phyloP scores from a whole-genome alignment of 2,888 invertebrate species.

The Meiosimyza platycephala region DNA sequence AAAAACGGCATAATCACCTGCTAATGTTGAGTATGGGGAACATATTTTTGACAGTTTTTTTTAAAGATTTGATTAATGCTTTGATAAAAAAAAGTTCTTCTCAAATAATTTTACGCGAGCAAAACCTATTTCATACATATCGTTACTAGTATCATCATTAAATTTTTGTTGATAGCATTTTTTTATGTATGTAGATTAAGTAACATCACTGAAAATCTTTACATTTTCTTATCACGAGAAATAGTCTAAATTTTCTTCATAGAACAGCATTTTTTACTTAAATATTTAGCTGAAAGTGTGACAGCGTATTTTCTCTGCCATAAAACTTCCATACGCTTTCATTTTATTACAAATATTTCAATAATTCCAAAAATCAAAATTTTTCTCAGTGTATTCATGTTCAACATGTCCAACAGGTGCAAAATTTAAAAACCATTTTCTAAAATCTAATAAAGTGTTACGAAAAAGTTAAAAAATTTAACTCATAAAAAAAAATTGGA shows the following conservation, averaged over 20 bases:
- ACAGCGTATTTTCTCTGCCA: slow-evolving; percentile 11
- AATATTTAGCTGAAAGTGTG: too few relatives aligned
- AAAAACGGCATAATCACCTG: neutral
- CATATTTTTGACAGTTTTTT: neutral
- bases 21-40: neutral
- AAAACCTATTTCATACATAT: too few relatives aligned
- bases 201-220: neutral
- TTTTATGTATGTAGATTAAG: too few relatives aligned
- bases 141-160: too few relatives aligned
- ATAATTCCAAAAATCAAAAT: neutral
- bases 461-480: neutral
- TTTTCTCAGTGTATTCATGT: slow-evolving; percentile 34
- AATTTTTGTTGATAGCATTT: too few relatives aligned
- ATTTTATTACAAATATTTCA: too few relatives aligned
- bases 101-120: too few relatives aligned
- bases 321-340: too few relatives aligned
- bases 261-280: too few relatives aligned
- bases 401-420: slow-evolving; percentile 3
- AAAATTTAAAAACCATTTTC: neutral
- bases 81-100: too few relatives aligned
- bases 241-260: too few relatives aligned
- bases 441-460: slow-evolving; percentile 2
- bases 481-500: neutral
- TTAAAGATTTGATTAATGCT: too few relatives aligned
- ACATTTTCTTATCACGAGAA: neutral